Conservation (phyloP, 2,888 invertebrate species). For the Aleiodes leptofemur region DNA sequence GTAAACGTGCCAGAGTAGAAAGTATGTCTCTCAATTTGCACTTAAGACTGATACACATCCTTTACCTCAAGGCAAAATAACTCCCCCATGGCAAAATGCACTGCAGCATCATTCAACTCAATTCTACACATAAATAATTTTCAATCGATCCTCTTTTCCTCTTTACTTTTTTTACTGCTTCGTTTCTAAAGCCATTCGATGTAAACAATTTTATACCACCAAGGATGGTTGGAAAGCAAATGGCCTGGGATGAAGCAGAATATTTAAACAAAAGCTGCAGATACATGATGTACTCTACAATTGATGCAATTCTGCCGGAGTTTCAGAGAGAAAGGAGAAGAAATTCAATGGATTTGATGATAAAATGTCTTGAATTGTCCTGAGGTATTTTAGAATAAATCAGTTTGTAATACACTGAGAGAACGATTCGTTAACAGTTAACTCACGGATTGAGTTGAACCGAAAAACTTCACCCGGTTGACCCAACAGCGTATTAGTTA, state of each 20-base stretch:
- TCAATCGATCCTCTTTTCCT: slow-evolving; percentile 24
- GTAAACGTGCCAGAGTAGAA: slow-evolving; percentile 36
- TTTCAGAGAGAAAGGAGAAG: no score
- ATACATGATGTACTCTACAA: no score
- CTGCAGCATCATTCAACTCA: slow-evolving; percentile 13
- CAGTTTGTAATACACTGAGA: no score
- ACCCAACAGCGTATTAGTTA: no score
- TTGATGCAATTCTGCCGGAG: no score
- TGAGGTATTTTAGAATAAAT: no score
- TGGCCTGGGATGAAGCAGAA: not conserved
- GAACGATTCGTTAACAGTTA: no score
- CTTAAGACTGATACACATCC: slow-evolving; percentile 33
- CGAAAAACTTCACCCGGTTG: no score
- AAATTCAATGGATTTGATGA: no score
- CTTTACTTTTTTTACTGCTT: not conserved
- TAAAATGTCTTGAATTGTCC: no score
- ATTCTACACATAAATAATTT: slow-evolving; percentile 44
- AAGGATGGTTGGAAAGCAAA: not conserved
- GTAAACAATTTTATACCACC: slow-evolving; percentile 25
- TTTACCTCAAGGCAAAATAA: not conserved
- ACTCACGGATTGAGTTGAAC: no score
- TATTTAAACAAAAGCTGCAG: not conserved
- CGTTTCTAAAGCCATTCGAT: not conserved
- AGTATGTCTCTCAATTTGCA: slow-evolving; percentile 41
- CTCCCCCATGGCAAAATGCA: slow-evolving; percentile 11